Percentiles rank a stretch among this genome's conserved stretches.
Conservation (phyloP, 2,113 vertebrate species). For the Zapus hudsonius region DNA sequence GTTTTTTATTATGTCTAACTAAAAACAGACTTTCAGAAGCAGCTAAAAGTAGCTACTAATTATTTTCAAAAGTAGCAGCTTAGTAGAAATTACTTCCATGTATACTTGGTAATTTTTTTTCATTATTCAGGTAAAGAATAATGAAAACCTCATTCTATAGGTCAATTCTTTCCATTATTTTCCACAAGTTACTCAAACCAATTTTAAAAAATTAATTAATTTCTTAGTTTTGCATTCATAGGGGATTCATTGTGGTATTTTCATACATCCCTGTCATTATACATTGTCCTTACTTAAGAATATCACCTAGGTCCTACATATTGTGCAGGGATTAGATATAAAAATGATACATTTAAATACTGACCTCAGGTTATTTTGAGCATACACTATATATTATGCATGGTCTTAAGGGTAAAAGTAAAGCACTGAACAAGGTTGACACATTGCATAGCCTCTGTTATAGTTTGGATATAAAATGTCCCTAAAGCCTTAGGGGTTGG, state of each 20-base stretch:
- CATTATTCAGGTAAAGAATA: constrained; percentile 35
- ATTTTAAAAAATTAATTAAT: not conserved
- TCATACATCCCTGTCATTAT: too few species aligned
- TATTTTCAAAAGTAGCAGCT: constrained; percentile 21
- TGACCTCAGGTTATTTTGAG: constrained; percentile 1
- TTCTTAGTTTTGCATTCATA: not conserved
- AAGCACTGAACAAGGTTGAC: not conserved
- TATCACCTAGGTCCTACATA: not conserved
- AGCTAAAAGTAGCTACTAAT: constrained; percentile 40
- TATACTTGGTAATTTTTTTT: constrained; percentile 36
- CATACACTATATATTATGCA: not conserved
- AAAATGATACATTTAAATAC: not conserved
- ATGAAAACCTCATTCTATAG: constrained; percentile 10
- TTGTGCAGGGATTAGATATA: not conserved
- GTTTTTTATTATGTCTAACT: constrained; percentile 46
- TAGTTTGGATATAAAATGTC: not conserved
- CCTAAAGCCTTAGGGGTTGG: not conserved
- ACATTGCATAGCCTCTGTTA: not conserved
- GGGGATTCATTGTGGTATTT: too few species aligned
- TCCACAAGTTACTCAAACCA: not conserved
- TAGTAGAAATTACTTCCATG: constrained; percentile 35
- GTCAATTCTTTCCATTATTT: constrained; percentile 29
- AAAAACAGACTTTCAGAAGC: constrained; percentile 52
- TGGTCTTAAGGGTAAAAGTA: not conserved
- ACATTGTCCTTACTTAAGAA: not conserved